These are phyloP conservation scores for Athalia circularis DNA, from an alignment of 2,888 invertebrate genomes.

Conservation along the genomic window DNA sequence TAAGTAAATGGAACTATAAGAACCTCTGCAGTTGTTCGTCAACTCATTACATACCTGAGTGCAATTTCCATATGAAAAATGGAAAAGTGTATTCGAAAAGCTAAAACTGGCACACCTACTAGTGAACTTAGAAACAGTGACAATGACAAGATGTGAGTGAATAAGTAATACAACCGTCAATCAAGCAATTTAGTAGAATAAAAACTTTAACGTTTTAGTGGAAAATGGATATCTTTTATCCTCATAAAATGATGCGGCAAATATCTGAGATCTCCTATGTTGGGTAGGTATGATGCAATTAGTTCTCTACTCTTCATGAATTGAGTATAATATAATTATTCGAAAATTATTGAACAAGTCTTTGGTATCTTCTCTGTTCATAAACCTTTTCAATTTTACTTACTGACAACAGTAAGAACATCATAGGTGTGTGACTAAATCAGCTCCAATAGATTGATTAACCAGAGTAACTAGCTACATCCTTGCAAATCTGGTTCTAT, in stretches of 20 bases:
- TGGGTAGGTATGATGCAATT: constrained; percentile 62
- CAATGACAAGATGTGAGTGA: not conserved
- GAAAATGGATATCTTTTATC: constrained; percentile 51
- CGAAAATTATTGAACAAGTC: not conserved
- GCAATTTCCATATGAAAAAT: too few species aligned
- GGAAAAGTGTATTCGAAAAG: too few species aligned
- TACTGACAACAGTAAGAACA: not conserved
- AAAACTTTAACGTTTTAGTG: not conserved
- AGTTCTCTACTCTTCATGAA: too few species aligned
- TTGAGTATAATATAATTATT: constrained; percentile 1
- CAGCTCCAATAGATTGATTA: not conserved
- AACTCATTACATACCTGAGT: not conserved
- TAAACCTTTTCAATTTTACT: not conserved
- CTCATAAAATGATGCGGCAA: constrained; percentile 67
- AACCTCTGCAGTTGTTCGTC: not conserved
- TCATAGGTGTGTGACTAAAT: not conserved
- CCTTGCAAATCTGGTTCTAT: not conserved
- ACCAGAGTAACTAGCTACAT: not conserved
- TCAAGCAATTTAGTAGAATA: too few species aligned
- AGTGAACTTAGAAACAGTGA: not conserved
- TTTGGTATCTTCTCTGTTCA: not conserved
- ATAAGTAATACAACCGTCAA: too few species aligned
- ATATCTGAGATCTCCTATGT: constrained; percentile 71
- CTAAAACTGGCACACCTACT: too few species aligned
- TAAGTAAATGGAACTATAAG: too few species aligned